Conservation (phyloP, 1,140 invertebrate species). For the Riptortus pedestris region DNA sequence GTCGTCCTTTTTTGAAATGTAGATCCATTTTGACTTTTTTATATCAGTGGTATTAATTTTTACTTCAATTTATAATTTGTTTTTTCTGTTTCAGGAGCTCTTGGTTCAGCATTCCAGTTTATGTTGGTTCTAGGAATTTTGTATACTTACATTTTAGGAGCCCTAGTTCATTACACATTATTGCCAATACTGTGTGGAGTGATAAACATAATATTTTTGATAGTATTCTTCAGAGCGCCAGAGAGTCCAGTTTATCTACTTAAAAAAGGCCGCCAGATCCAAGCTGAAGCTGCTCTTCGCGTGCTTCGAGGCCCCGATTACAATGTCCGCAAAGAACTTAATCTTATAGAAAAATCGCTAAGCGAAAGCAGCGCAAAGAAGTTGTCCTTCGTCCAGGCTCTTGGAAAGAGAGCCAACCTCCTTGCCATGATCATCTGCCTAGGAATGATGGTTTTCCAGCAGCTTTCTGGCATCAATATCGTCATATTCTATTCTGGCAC, state of each 20-base stretch:
- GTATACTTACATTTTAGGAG: conserved; percentile 29
- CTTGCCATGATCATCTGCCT: conserved; percentile 61
- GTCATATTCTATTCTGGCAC: conserved; percentile 65
- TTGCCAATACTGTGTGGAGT: conserved; percentile 31
- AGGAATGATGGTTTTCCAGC: conserved; percentile 74
- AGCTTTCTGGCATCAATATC: conserved; percentile 73
- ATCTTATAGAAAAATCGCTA: conserved; percentile 28
- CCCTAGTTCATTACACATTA: conserved; percentile 26
- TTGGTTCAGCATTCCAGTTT: conserved; percentile 70
- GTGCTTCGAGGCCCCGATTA: conserved; percentile 52
- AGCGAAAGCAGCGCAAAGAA: conserved; percentile 49
- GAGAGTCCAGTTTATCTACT: conserved; percentile 39
- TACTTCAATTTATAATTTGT: too few species aligned
- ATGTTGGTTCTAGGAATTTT: conserved; percentile 55
- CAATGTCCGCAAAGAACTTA: conserved; percentile 41
- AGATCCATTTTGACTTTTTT: too few species aligned
- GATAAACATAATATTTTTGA: conserved; percentile 42
- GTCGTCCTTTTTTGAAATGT: too few species aligned
- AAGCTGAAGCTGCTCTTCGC: conserved; percentile 36
- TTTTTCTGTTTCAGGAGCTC: conserved; percentile 31
- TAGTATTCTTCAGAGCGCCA: conserved; percentile 40
- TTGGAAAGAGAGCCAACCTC: conserved; percentile 46
- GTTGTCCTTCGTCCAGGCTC: conserved; percentile 44
- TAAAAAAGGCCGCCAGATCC: conserved; percentile 29
- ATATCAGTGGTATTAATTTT: too few species aligned